Evolutionary conservation across 2,797 vertebrate genomes (phyloP).

Genomic region (Gymnothorax javanicus): DNA sequence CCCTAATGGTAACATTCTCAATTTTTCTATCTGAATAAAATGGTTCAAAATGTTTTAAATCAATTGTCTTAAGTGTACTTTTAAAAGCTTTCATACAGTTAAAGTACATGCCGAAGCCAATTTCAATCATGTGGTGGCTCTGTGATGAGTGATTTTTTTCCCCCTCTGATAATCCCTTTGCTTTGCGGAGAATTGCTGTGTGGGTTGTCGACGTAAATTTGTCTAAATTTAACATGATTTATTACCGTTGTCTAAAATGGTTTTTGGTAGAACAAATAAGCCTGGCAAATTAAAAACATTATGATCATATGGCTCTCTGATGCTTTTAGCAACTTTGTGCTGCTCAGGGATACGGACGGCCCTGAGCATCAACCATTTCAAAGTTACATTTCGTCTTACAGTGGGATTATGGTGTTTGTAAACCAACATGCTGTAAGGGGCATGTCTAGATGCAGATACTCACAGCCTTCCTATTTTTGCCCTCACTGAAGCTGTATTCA

Average conservation of each 20-base stretch:
- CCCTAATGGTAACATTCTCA: too few relatives aligned
- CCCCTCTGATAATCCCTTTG: too few relatives aligned
- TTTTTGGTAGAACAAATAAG: too few relatives aligned
- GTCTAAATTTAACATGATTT: background rate
- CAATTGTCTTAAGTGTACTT: background rate
- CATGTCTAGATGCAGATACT: background rate
- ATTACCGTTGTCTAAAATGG: background rate
- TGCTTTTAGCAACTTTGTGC: background rate
- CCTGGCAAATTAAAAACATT: background rate
- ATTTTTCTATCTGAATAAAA: too few relatives aligned
- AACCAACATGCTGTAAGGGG: background rate
- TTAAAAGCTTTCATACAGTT: background rate
- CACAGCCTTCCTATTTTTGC: background rate
- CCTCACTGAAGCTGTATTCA: background rate
- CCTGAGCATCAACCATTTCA: background rate
- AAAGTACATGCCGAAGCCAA: too few relatives aligned
- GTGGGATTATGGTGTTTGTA: background rate
- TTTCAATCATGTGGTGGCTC: too few relatives aligned
- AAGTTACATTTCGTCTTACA: background rate
- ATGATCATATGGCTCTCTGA: background rate
- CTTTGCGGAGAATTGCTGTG: too few relatives aligned
- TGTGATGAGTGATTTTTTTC: too few relatives aligned
- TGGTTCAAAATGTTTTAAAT: background rate
- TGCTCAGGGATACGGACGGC: background rate
- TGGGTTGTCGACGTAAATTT: too few relatives aligned